phyloP scores from a whole-genome alignment of 2,113 vertebrate genomes.

The Lipotes vexillifer region DNA sequence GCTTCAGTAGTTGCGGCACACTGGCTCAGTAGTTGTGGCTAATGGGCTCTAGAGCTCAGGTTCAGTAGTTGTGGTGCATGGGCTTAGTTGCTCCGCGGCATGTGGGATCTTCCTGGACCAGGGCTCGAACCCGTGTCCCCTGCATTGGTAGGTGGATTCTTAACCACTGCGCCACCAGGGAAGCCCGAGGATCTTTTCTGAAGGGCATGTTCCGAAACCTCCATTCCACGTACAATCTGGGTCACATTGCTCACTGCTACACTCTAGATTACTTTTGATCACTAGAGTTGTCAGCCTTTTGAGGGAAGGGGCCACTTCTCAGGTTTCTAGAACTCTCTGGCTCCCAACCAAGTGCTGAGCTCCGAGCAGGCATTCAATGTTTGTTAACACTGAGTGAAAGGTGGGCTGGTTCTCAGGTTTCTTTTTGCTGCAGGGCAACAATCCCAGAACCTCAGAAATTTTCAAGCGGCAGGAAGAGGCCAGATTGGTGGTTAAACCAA shows the following conservation, averaged over 20 bases:
- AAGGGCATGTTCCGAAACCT: background rate
- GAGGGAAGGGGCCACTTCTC: background rate
- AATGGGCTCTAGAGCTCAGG: too few species aligned
- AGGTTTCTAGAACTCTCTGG: background rate
- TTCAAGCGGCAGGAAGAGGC: background rate
- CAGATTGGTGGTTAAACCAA: background rate
- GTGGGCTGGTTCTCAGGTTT: background rate
- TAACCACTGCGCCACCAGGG: too few species aligned
- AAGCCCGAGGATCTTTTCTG: background rate
- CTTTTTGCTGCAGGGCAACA: conserved; percentile 28
- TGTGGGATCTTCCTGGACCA: too few species aligned
- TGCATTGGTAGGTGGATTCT: too few species aligned
- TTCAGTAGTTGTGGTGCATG: too few species aligned
- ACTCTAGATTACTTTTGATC: background rate
- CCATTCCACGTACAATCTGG: background rate
- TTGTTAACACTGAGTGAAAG: conserved; percentile 1
- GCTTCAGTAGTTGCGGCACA: too few species aligned
- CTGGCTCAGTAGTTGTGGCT: too few species aligned
- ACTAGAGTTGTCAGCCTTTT: background rate
- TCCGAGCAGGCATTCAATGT: background rate
- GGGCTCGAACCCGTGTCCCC: too few species aligned
- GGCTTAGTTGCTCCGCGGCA: too few species aligned
- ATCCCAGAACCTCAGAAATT: background rate
- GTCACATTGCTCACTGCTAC: background rate
- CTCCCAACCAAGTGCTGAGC: background rate